These are phyloP conservation scores for Cirrhinus molitorella DNA, from an alignment of 2,797 vertebrate genomes.

Conservation along the genomic window DNA sequence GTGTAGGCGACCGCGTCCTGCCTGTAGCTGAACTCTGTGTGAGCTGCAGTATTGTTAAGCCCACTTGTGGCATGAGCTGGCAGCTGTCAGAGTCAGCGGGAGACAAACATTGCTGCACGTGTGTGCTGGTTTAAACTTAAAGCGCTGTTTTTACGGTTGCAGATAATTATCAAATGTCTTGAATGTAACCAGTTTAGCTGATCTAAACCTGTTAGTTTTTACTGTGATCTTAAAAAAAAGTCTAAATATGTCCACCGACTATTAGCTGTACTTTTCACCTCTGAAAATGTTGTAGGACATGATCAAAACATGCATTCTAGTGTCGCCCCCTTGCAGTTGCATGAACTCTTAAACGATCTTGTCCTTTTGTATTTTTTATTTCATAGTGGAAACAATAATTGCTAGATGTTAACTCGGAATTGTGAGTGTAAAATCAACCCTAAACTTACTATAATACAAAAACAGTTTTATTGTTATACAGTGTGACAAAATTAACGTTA, in stretches of 20 bases:
- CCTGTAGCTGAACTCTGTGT: background rate
- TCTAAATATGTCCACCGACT: too few species aligned
- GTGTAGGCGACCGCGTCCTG: background rate
- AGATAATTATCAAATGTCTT: background rate
- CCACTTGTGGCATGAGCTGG: background rate
- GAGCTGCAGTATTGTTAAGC: background rate
- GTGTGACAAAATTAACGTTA: too few species aligned
- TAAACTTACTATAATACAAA: too few species aligned
- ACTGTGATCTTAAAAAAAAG: background rate
- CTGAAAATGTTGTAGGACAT: background rate
- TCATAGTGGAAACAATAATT: too few species aligned
- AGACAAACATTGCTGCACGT: constrained; percentile 17
- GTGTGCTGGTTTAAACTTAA: background rate
- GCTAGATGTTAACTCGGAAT: too few species aligned
- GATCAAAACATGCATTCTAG: background rate
- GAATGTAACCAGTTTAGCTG: background rate
- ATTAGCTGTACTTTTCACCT: background rate
- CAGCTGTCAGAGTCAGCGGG: constrained; percentile 29
- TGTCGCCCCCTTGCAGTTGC: background rate
- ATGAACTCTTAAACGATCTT: too few species aligned
- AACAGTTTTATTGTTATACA: too few species aligned
- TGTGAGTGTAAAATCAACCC: too few species aligned
- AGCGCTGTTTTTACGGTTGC: background rate
- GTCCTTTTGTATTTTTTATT: background rate
- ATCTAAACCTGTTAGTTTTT: background rate